Percentiles rank a stretch among this genome's conserved stretches.
Evolutionary conservation across 2,888 invertebrate genomes (phyloP).

Genomic region (Cephus pulcher): DNA sequence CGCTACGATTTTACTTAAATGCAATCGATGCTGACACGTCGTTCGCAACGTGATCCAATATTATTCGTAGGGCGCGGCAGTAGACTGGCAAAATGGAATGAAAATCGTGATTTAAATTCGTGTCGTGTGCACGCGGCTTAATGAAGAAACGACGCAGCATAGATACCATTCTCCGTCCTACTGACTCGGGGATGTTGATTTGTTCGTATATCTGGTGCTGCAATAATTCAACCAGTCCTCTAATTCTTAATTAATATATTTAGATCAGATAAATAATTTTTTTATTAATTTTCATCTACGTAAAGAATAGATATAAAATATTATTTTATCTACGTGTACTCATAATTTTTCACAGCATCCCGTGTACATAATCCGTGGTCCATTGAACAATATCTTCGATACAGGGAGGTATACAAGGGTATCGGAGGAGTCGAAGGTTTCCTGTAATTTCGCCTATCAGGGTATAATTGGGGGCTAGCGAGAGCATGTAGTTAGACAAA

Average conservation of each 20-base stretch:
- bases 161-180: neutral
- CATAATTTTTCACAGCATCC: neutral
- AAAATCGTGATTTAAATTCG: neutral
- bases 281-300: too few species aligned
- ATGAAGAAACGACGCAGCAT: neutral
- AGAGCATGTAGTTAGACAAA: slow-evolving; percentile 1
- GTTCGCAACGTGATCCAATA: neutral
- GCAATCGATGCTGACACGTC: neutral
- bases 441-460: neutral
- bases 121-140: neutral
- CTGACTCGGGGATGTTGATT: neutral
- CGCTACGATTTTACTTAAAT: neutral
- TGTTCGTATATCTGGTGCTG: neutral
- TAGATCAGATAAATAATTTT: neutral
- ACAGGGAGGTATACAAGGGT: neutral
- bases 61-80: neutral
- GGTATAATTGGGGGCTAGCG: neutral
- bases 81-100: neutral
- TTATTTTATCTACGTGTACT: neutral
- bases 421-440: neutral
- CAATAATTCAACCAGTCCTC: neutral
- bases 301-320: neutral
- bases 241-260: neutral
- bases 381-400: neutral
- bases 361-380: neutral